Conservation (phyloP, 1,140 invertebrate genomes). For the Drosophila truncata region DNA sequence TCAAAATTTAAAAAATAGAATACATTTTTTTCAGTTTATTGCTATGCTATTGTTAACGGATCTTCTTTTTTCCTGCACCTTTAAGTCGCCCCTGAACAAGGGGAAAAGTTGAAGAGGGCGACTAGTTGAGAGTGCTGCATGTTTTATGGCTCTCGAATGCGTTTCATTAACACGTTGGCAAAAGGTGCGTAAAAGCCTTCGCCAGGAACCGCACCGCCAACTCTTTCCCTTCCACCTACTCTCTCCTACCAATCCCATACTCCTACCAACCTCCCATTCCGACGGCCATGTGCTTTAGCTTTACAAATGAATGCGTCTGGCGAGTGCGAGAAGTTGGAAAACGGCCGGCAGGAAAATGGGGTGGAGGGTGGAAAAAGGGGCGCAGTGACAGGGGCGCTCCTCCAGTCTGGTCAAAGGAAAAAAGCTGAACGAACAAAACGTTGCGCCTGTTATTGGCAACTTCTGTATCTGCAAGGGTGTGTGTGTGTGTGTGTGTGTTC, state of each 20-base stretch:
- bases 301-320: conserved; percentile 81
- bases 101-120: conserved; percentile 9
- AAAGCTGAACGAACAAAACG: conserved; percentile 72
- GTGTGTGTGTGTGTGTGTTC: conserved; percentile 15
- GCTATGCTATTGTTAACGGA: conserved; percentile 11
- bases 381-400: conserved; percentile 15
- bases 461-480: conserved; percentile 47
- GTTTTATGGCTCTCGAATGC: conserved; percentile 65
- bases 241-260: not conserved
- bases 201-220: conserved; percentile 12
- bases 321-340: conserved; percentile 34
- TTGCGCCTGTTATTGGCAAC: conserved; percentile 79
- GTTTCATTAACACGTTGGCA: conserved; percentile 80
- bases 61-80: conserved; percentile 20
- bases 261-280: not conserved
- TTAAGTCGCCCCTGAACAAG: conserved; percentile 9
- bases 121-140: conserved; percentile 29
- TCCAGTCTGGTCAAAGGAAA: conserved; percentile 74
- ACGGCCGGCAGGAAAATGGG: not conserved
- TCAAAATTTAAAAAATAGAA: not conserved
- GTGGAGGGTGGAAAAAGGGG: not conserved
- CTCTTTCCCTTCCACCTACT: not conserved
- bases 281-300: conserved; percentile 60
- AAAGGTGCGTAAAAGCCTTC: conserved; percentile 75
- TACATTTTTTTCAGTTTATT: not conserved